These are phyloP conservation scores for Clarias fuscus DNA, from an alignment of 2,797 vertebrate species.

Conservation along the genomic window DNA sequence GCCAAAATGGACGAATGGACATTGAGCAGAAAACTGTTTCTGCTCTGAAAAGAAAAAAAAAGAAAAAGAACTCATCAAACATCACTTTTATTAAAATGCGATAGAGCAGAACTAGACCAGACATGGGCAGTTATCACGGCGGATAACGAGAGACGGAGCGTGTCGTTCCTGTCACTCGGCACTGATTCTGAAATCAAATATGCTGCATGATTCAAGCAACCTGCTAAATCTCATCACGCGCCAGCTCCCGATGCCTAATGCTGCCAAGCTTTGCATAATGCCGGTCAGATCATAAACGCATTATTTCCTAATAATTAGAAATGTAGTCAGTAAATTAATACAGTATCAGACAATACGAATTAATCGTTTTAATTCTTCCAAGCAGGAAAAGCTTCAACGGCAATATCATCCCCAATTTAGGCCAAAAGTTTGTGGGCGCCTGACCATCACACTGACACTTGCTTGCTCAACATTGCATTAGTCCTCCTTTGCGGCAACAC, in stretches of 20 bases:
- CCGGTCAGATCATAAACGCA: not conserved
- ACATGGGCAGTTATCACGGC: slow-evolving; percentile 12
- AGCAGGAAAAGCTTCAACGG: not conserved
- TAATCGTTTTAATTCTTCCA: not conserved
- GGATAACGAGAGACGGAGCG: slow-evolving; percentile 24
- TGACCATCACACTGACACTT: not conserved
- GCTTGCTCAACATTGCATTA: not conserved
- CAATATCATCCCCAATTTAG: not conserved
- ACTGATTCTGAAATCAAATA: slow-evolving; percentile 18
- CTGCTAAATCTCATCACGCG: slow-evolving; percentile 11
- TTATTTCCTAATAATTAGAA: slow-evolving; percentile 3
- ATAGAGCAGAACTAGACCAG: slow-evolving; percentile 27
- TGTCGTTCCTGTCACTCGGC: not conserved
- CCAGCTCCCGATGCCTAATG: not conserved
- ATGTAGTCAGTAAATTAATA: not conserved
- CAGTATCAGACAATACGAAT: not conserved
- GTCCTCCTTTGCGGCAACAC: not conserved
- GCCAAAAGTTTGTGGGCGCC: not conserved
- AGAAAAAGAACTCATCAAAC: slow-evolving; percentile 27
- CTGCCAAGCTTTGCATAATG: slow-evolving; percentile 22
- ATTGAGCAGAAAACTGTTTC: slow-evolving; percentile 25
- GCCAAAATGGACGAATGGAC: slow-evolving; percentile 43
- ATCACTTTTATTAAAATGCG: slow-evolving; percentile 41
- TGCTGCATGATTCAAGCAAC: not conserved
- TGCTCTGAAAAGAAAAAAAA: not conserved